Evolutionary conservation across 2,797 vertebrate genomes (phyloP).

Genomic region (Rhincodon typus): DNA sequence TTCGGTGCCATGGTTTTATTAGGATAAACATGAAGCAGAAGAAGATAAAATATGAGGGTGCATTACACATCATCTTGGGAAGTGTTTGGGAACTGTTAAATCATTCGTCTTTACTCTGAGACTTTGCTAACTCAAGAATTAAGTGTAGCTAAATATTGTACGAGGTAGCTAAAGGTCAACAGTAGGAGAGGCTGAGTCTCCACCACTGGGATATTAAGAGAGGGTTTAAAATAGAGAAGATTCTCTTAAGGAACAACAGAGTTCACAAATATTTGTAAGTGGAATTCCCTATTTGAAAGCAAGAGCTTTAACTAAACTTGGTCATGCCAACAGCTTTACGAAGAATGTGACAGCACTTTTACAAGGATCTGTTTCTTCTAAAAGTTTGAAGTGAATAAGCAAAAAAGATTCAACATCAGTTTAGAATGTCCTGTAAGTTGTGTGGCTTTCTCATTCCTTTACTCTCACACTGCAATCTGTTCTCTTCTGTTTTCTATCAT

Average conservation of each 20-base stretch:
- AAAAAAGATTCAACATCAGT: background rate
- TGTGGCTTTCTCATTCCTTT: background rate
- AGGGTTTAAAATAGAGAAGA: background rate
- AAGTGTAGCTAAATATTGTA: background rate
- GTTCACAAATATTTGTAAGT: background rate
- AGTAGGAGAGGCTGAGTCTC: background rate
- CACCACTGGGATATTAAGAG: background rate
- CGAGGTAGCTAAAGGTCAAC: background rate
- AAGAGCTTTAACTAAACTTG: background rate
- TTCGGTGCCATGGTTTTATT: background rate
- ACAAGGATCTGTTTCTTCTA: background rate
- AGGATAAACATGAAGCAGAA: constrained; percentile 3
- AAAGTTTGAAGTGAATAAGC: background rate
- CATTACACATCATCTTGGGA: background rate
- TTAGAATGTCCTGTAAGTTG: background rate
- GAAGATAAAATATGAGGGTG: background rate
- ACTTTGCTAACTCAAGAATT: background rate
- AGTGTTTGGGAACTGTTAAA: background rate
- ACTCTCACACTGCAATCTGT: background rate
- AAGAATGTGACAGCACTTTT: background rate
- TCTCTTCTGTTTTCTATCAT: background rate
- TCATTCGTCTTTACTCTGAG: background rate
- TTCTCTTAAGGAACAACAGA: background rate
- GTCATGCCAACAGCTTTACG: background rate
- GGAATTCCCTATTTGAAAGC: background rate